phyloP scores from a whole-genome alignment of 2,888 invertebrate species.

The Eupithecia inturbata region DNA sequence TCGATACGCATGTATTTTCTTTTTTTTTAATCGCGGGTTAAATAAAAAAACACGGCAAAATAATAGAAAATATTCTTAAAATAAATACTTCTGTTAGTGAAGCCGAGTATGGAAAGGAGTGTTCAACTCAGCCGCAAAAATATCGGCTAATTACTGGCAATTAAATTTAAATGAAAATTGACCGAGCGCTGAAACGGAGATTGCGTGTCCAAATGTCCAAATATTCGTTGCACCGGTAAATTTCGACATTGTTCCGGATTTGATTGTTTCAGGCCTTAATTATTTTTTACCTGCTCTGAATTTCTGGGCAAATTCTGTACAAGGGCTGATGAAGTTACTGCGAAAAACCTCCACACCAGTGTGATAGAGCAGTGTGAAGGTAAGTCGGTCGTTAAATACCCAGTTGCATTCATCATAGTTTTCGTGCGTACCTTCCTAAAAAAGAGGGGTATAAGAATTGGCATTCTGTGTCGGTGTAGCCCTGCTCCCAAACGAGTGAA shows the following conservation, averaged over 20 bases:
- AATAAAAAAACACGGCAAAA: background rate
- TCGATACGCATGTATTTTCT: background rate
- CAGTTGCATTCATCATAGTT: background rate
- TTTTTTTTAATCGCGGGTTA: background rate
- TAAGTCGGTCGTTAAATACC: background rate
- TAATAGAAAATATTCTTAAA: no score
- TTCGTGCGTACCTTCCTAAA: no score
- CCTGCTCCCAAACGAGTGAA: background rate
- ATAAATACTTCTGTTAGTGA: conserved; percentile 21
- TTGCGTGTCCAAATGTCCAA: conserved; percentile 14
- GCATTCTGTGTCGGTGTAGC: no score
- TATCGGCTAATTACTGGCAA: conserved; percentile 36
- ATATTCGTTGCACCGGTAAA: background rate
- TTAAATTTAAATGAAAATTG: conserved; percentile 40
- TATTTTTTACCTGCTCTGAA: background rate
- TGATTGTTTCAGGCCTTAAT: background rate
- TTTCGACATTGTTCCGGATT: background rate
- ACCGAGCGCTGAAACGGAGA: conserved; percentile 22
- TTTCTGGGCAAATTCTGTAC: background rate
- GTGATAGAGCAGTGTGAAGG: background rate
- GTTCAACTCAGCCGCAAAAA: conserved; percentile 36
- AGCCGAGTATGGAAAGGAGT: conserved; percentile 32
- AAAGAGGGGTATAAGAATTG: no score
- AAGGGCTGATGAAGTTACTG: background rate
- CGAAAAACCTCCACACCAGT: background rate